phyloP scores from a whole-genome alignment of 2,888 invertebrate genomes.

The Sepioteuthis lessoniana region DNA sequence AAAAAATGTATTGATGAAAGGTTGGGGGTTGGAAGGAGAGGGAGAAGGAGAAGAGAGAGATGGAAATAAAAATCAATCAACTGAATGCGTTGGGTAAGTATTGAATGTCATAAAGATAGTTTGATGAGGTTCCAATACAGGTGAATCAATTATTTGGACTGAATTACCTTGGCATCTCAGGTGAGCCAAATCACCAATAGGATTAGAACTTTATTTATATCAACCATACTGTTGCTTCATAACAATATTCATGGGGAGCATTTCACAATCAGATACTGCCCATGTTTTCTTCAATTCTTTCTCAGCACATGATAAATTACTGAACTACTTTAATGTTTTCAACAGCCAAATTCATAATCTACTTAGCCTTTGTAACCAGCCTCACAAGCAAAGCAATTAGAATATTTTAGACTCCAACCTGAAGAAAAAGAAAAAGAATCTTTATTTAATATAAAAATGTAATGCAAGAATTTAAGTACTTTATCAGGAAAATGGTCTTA shows the following conservation, averaged over 20 bases:
- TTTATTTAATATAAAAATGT: no score
- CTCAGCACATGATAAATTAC: neutral
- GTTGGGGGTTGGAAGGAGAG: neutral
- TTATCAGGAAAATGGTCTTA: no score
- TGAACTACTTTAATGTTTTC: no score
- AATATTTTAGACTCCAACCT: no score
- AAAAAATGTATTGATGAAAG: neutral
- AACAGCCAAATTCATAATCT: no score
- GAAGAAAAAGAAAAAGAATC: no score
- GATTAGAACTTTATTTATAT: neutral
- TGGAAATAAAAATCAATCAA: neutral
- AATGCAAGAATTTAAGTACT: no score
- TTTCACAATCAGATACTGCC: neutral
- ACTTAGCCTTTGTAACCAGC: no score
- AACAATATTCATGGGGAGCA: neutral
- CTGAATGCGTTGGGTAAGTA: constrained; percentile 6
- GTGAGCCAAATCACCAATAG: constrained; percentile 6
- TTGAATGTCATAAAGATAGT: constrained; percentile 23
- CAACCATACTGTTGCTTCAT: neutral
- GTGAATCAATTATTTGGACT: constrained; percentile 6
- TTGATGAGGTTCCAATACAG: constrained; percentile 33
- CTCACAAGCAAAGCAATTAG: no score
- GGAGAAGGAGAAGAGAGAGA: neutral
- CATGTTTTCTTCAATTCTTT: neutral
- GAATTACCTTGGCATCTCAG: constrained; percentile 33